phyloP scores from a whole-genome alignment of 1,140 invertebrate species.

The Limonius californicus region DNA sequence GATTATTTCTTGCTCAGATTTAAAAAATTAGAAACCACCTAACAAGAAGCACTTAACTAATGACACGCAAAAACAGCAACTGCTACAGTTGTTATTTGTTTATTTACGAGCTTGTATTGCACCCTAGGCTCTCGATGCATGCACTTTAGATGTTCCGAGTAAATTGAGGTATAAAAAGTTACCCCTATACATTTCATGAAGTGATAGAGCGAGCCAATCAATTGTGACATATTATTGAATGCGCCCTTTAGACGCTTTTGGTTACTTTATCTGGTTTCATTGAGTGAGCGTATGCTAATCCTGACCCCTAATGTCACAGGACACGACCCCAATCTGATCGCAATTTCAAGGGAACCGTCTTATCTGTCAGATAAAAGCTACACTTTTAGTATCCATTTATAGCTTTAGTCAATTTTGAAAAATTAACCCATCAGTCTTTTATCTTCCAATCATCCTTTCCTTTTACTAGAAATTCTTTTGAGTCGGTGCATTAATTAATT shows the following conservation, averaged over 20 bases:
- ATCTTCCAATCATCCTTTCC: too few species aligned
- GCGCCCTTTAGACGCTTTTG: conserved; percentile 16
- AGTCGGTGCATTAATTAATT: too few species aligned
- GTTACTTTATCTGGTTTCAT: conserved; percentile 22
- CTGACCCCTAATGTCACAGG: conserved; percentile 18
- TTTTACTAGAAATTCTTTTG: too few species aligned
- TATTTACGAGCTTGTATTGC: too few species aligned
- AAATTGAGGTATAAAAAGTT: conserved; percentile 8
- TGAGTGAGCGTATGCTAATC: conserved; percentile 24
- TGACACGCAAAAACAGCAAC: too few species aligned
- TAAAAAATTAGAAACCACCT: too few species aligned
- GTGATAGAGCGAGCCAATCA: conserved; percentile 24
- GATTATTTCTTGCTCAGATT: too few species aligned
- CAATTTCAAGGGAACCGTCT: conserved; percentile 17
- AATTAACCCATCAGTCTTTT: too few species aligned
- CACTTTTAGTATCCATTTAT: neutral
- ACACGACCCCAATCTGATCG: conserved; percentile 21
- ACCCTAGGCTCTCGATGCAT: neutral
- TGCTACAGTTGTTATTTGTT: too few species aligned
- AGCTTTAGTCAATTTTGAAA: too few species aligned
- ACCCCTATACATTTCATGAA: neutral
- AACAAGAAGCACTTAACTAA: too few species aligned
- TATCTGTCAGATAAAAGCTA: neutral
- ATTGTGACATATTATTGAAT: conserved; percentile 27
- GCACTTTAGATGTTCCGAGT: neutral